phyloP scores from a whole-genome alignment of 2,113 vertebrate genomes.

The Saccopteryx bilineata region DNA sequence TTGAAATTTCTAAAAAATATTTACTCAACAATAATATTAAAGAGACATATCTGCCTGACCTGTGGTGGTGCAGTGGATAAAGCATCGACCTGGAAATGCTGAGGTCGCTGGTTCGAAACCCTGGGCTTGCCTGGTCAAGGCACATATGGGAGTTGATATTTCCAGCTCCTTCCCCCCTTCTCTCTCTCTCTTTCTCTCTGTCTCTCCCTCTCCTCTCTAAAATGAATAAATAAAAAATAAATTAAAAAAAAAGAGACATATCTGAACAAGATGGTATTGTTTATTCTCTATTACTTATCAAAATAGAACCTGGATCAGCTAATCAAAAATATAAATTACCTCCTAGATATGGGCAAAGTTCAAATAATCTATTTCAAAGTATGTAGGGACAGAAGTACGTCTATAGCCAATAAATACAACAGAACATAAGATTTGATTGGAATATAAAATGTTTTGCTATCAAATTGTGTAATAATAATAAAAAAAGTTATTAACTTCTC shows the following conservation, averaged over 20 bases:
- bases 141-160: too few species aligned
- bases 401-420: neutral
- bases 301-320: neutral
- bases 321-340: neutral
- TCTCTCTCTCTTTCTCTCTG: too few species aligned
- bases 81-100: too few species aligned
- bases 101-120: too few species aligned
- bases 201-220: too few species aligned
- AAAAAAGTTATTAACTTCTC: neutral
- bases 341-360: neutral
- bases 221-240: too few species aligned
- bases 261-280: neutral
- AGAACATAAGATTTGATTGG: neutral
- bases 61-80: too few species aligned
- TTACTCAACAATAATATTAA: neutral
- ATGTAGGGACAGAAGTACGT: neutral
- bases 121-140: too few species aligned
- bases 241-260: neutral
- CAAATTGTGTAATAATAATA: neutral
- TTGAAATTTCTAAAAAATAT: neutral
- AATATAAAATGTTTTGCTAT: constrained; percentile 25
- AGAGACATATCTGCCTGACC: neutral
- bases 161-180: too few species aligned
- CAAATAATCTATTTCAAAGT: neutral
- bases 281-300: neutral